Evolutionary conservation across 2,113 vertebrate genomes (phyloP).

Genomic region (Furnarius figulus): DNA sequence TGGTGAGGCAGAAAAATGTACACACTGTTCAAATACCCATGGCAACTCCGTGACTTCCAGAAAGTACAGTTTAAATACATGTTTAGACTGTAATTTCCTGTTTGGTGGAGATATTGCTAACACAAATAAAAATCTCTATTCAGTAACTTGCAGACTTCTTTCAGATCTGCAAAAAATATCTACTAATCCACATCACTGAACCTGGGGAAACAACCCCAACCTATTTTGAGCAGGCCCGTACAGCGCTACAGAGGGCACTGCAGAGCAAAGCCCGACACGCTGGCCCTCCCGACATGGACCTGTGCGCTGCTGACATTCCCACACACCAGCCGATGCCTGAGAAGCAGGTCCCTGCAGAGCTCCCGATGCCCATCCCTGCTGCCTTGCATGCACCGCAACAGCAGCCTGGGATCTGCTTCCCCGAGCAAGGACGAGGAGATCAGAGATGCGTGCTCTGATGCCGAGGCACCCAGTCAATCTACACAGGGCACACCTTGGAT

Average conservation of each 20-base stretch:
- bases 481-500: too few species aligned
- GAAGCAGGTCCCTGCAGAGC: neutral
- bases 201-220: too few species aligned
- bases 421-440: neutral
- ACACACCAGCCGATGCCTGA: fast-evolving
- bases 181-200: neutral
- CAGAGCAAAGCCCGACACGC: fast-evolving
- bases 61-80: neutral
- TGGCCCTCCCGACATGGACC: fast-evolving
- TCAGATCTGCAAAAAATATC: neutral
- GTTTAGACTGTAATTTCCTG: neutral
- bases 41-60: neutral
- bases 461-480: neutral
- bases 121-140: neutral
- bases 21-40: neutral
- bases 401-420: neutral
- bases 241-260: neutral
- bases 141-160: neutral
- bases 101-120: neutral
- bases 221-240: fast-evolving
- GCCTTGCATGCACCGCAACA: fast-evolving
- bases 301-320: fast-evolving
- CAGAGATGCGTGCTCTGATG: fast-evolving
- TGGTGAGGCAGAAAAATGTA: neutral
- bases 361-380: neutral